Evolutionary conservation across 2,797 vertebrate species (phyloP).

Genomic region (Spheniscus humboldti): DNA sequence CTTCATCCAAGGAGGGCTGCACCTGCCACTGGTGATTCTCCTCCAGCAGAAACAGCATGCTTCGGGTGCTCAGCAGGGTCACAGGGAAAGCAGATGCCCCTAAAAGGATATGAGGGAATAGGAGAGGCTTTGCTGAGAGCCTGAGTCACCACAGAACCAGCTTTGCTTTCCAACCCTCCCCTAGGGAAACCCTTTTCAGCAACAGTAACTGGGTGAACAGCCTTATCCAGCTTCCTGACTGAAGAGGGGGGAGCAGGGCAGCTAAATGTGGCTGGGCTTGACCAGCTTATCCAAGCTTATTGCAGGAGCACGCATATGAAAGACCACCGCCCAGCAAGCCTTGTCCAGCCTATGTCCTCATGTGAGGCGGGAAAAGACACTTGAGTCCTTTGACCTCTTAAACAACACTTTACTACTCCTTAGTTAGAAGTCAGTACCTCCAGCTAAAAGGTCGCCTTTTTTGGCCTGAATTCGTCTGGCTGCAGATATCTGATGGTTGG

Average conservation of each 20-base stretch:
- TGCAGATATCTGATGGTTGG: background rate
- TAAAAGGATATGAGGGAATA: slow-evolving; percentile 46
- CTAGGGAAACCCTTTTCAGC: slow-evolving; percentile 14
- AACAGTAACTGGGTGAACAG: background rate
- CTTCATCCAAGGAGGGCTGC: background rate
- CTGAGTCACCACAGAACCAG: slow-evolving; percentile 29
- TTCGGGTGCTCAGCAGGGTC: slow-evolving; percentile 86
- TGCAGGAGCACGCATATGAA: background rate
- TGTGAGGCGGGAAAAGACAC: background rate
- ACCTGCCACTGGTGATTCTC: slow-evolving; percentile 76
- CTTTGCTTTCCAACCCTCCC: background rate
- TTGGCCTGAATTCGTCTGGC: background rate
- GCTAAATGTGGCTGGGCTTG: background rate
- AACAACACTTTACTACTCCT: background rate
- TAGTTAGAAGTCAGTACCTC: background rate
- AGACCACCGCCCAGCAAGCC: background rate
- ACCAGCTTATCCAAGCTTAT: background rate
- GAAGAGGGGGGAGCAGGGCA: background rate
- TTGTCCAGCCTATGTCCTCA: background rate
- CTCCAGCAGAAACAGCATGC: slow-evolving; percentile 85
- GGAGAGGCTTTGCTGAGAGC: background rate
- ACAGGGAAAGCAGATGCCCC: slow-evolving; percentile 78
- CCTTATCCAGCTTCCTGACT: background rate
- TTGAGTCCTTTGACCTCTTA: background rate
- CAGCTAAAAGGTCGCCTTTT: slow-evolving; percentile 3